phyloP scores from a whole-genome alignment of 2,888 invertebrate species.

The Tetropium fuscum region DNA sequence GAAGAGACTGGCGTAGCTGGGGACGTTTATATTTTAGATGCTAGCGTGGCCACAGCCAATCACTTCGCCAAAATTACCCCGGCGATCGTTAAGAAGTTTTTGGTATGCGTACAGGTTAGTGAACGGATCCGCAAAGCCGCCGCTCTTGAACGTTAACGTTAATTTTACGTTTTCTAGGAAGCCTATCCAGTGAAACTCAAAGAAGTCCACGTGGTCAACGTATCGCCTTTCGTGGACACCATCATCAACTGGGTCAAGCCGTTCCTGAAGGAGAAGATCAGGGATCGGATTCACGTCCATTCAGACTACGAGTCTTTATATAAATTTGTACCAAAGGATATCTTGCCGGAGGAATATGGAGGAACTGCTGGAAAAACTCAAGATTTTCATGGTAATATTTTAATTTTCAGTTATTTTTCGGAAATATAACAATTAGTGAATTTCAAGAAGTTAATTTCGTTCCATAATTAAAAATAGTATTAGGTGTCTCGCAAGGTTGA shows the following conservation, averaged over 20 bases:
- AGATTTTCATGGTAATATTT: constrained; percentile 75
- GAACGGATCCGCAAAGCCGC: too few species aligned
- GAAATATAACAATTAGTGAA: too few species aligned
- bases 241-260: constrained; percentile 89
- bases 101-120: constrained; percentile 79
- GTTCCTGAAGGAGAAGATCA: constrained; percentile 88
- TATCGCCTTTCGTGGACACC: constrained; percentile 85
- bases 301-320: constrained; percentile 80
- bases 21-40: constrained; percentile 85
- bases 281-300: constrained; percentile 85
- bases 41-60: constrained; percentile 80
- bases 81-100: constrained; percentile 84
- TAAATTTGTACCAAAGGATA: constrained; percentile 82
- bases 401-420: neutral
- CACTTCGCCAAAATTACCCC: constrained; percentile 90
- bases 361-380: constrained; percentile 81
- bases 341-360: constrained; percentile 86
- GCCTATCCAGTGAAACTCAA: constrained; percentile 90
- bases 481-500: too few species aligned
- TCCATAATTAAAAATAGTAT: too few species aligned
- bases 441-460: too few species aligned
- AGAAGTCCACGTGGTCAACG: constrained; percentile 88
- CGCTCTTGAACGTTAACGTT: neutral
- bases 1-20: constrained; percentile 86
- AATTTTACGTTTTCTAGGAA: constrained; percentile 69